Evolutionary conservation across 2,888 invertebrate genomes (phyloP).

Genomic region (Hydriomena furcata): DNA sequence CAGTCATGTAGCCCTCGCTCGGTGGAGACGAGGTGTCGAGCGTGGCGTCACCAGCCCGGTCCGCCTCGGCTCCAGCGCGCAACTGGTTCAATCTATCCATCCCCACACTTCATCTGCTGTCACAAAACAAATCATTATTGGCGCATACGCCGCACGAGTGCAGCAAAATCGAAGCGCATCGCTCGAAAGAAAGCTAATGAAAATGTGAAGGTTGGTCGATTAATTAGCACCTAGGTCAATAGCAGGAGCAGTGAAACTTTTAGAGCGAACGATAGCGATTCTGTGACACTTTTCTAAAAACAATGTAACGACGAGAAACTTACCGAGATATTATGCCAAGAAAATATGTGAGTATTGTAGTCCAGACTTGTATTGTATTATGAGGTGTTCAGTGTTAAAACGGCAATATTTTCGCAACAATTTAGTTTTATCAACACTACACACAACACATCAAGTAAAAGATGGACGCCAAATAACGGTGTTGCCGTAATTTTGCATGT

Average conservation of each 20-base stretch:
- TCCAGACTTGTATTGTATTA: conserved; percentile 29
- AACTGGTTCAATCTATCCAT: conserved; percentile 79
- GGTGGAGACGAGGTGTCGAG: conserved; percentile 67
- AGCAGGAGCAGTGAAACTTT: conserved; percentile 77
- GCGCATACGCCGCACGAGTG: conserved; percentile 34
- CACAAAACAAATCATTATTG: conserved; percentile 50
- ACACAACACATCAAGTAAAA: conserved; percentile 81
- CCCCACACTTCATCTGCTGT: conserved; percentile 75
- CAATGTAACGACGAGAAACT: conserved; percentile 41
- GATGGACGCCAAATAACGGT: conserved; percentile 80
- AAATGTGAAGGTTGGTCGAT: conserved; percentile 68
- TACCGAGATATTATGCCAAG: conserved; percentile 41
- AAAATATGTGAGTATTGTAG: conserved; percentile 32
- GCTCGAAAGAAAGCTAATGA: conserved; percentile 55
- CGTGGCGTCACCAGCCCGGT: conserved; percentile 63
- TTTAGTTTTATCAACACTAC: conserved; percentile 64
- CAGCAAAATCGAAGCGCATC: conserved; percentile 35
- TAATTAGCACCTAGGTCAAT: conserved; percentile 78
- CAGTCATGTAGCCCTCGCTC: conserved; percentile 72
- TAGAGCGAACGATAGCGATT: conserved; percentile 74
- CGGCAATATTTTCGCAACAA: conserved; percentile 51
- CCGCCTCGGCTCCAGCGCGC: conserved; percentile 48
- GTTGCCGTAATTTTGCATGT: conserved; percentile 64
- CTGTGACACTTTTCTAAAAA: conserved; percentile 65
- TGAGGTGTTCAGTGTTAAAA: conserved; percentile 25